Percentiles rank a stretch among this genome's conserved stretches.
Evolutionary conservation across 1,140 invertebrate genomes (phyloP).

Genomic region (Pogonus chalceus): DNA sequence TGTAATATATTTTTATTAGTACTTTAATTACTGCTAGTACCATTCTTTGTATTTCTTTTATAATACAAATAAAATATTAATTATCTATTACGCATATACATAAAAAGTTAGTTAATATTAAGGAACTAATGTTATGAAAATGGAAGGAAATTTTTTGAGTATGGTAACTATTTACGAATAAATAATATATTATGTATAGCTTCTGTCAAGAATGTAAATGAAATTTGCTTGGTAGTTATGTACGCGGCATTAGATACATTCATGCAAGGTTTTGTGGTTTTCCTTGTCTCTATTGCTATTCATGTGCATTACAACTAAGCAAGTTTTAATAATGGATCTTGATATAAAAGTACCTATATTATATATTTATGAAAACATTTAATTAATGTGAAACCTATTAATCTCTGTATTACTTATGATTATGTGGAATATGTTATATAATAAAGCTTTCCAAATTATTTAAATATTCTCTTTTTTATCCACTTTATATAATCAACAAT

Average conservation of each 20-base stretch:
- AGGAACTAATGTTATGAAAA: too few species aligned
- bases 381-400: background rate
- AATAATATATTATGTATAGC: too few species aligned
- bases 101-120: too few species aligned
- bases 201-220: too few species aligned
- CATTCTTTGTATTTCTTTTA: background rate
- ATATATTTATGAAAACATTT: background rate
- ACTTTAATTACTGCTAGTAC: background rate
- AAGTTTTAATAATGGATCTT: background rate
- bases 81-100: too few species aligned
- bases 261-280: background rate
- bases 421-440: constrained; percentile 7
- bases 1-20: background rate
- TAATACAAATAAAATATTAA: too few species aligned
- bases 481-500: too few species aligned
- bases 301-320: background rate
- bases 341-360: background rate
- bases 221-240: too few species aligned
- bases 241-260: too few species aligned
- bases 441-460: constrained; percentile 7
- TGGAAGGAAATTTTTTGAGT: too few species aligned
- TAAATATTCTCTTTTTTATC: background rate
- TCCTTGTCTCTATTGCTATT: background rate
- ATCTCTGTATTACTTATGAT: background rate
- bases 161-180: too few species aligned